Base-by-base conservation (phyloP, 2,797 vertebrate genomes). In the Petrocephalus schoutedeni region DNA sequence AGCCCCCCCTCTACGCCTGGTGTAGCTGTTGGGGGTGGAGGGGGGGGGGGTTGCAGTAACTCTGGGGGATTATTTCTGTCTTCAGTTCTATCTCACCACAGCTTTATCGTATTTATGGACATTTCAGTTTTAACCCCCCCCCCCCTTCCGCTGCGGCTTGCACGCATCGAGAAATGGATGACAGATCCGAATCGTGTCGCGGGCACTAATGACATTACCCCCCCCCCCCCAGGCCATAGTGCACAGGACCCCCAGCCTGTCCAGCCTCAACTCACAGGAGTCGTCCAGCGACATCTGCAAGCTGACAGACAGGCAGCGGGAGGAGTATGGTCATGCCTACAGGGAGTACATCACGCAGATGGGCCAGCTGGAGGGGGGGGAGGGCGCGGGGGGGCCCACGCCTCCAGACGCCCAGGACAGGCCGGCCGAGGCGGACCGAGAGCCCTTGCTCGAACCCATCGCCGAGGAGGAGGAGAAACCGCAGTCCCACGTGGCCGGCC, bases 251-350 rank as follows among this genome's bases (percentile, higher is more conserved):
- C 95, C 97, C 57, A 99, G 98, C 94, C 96, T 98, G 94, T 97
- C 98, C 92, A 99, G 98, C 92, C 97, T 99, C 93, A 99, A 97
- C 94, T 99, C 98, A 91, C 98, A 99, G 95, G 98, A 99, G 93
- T 99, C 98, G 58, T 98, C 97, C 88, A 97, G 97, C 88, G 98
- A 99, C 94, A 98, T 98, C 93, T 97, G 97, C 92, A 98, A 96
- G 93, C 97, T 99, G 93, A 99, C 98, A 71, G 98, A 99, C 94
- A 98, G 96, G 96, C 98, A 99, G 91, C 98, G 99, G 95, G 96
- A 97, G 0, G 98, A 99, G 94, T 99, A 99, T 89, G 96, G 94
- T 86, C 97, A 97, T 89, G 98, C 98, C 36, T 99, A 99, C 91
- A 96, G 97, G 91, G 98, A 99, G 91, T 99, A 99, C 92, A 99